A percentile compares a stretch with the other conserved stretches of the same genome.
phyloP scores from a whole-genome alignment of 2,797 vertebrate species.

The Limnodromus scolopaceus region DNA sequence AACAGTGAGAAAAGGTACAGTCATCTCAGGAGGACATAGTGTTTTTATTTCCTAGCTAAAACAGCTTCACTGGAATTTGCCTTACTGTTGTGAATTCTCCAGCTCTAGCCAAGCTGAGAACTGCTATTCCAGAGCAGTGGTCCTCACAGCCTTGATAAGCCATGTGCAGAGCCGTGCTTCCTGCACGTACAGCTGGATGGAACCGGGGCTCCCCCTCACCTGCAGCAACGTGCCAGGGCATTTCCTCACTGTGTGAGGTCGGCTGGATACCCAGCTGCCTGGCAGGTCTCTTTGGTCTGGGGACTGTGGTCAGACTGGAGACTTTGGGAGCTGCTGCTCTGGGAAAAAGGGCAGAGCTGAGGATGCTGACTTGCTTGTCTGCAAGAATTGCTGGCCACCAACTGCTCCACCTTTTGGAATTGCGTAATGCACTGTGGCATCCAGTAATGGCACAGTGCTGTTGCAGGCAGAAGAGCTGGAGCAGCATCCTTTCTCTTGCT shows the following conservation, averaged over 20 bases:
- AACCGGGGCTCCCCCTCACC: neutral
- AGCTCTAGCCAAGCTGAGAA: neutral
- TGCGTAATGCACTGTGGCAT: neutral
- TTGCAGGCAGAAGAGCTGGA: neutral
- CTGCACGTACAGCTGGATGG: neutral
- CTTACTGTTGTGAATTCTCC: neutral
- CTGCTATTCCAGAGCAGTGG: neutral
- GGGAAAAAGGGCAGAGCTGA: neutral
- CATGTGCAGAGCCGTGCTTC: accelerated
- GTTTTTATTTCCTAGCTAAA: neutral
- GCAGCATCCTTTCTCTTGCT: neutral
- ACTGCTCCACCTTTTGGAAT: neutral
- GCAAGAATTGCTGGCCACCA: neutral
- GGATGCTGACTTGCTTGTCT: neutral
- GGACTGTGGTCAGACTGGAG: neutral
- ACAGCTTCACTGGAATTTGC: neutral
- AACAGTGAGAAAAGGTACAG: neutral
- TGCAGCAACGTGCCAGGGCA: accelerated
- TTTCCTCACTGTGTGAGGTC: neutral
- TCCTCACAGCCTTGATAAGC: neutral
- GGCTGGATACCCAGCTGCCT: accelerated
- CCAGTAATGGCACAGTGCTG: neutral
- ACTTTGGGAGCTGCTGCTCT: neutral
- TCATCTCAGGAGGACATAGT: neutral
- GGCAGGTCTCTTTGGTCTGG: neutral